A percentile compares a stretch with the other conserved stretches of the same genome.
phyloP scores from a whole-genome alignment of 2,797 vertebrate species.

The Danio aesculapii region DNA sequence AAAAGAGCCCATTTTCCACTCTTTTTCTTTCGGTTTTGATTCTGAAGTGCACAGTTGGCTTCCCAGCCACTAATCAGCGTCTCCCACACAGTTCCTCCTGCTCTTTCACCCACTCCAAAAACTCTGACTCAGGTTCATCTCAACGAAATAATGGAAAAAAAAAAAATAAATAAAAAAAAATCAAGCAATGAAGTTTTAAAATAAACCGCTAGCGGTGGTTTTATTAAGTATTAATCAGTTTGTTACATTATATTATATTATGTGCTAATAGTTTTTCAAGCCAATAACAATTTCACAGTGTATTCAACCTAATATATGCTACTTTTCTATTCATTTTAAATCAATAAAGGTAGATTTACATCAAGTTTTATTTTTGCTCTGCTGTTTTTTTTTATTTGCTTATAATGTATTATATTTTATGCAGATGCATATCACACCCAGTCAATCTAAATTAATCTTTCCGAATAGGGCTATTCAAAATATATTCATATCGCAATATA shows the following conservation, averaged over 20 bases:
- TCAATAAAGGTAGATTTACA: neutral
- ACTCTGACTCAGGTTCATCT: constrained; percentile 23
- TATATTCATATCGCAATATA: too few species aligned
- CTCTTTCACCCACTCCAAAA: constrained; percentile 20
- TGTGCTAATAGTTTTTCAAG: neutral
- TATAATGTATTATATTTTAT: too few species aligned
- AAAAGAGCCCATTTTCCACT: neutral
- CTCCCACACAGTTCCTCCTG: constrained; percentile 8
- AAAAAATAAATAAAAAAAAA: too few species aligned
- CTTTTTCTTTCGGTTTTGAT: neutral
- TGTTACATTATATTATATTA: neutral
- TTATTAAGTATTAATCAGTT: neutral
- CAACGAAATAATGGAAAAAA: neutral
- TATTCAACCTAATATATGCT: neutral
- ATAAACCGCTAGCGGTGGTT: neutral
- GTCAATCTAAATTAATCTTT: too few species aligned
- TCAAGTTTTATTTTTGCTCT: too few species aligned
- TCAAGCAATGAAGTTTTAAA: neutral
- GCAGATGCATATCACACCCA: too few species aligned
- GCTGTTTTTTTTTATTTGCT: too few species aligned
- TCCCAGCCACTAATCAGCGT: neutral
- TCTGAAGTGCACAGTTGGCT: neutral
- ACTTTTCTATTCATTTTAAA: neutral
- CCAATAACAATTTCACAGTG: neutral
- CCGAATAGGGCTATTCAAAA: too few species aligned